phyloP scores from a whole-genome alignment of 2,888 invertebrate genomes.

The Colostygia pectinataria region DNA sequence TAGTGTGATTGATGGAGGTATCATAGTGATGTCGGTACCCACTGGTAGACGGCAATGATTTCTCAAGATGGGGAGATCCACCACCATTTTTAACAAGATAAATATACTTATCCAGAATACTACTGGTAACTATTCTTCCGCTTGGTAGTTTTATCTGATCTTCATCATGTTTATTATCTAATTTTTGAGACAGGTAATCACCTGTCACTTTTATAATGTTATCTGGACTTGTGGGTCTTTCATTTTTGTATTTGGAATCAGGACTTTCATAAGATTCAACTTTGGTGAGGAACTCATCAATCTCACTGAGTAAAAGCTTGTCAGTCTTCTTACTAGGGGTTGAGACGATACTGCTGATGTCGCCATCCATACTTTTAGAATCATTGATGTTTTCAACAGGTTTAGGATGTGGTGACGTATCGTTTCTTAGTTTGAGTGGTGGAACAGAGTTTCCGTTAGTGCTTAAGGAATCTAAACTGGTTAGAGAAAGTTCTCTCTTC shows the following conservation, averaged over 20 bases:
- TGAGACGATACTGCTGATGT: conserved; percentile 72
- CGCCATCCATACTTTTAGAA: conserved; percentile 70
- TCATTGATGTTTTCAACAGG: conserved; percentile 27
- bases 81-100: conserved; percentile 68
- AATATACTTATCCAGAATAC: conserved; percentile 72
- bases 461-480: conserved; percentile 57
- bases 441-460: conserved; percentile 43
- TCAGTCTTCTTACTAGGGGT: conserved; percentile 76
- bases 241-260: conserved; percentile 54
- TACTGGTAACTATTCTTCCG: conserved; percentile 59
- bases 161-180: conserved; percentile 50
- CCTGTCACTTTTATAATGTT: conserved; percentile 72
- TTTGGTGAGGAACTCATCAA: conserved; percentile 75
- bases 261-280: conserved; percentile 73
- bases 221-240: conserved; percentile 49
- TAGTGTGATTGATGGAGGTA: conserved; percentile 17
- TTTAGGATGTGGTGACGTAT: conserved; percentile 13
- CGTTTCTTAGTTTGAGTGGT: conserved; percentile 44
- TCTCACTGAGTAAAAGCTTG: conserved; percentile 71
- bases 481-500: conserved; percentile 55
- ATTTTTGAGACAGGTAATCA: conserved; percentile 65
- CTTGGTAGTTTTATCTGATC: conserved; percentile 62
- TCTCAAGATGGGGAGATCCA: conserved; percentile 43
- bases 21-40: conserved; percentile 37
- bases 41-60: conserved; percentile 33